Base-by-base conservation (phyloP, 2,113 vertebrate species). In the Macquaria ambigua region DNA sequence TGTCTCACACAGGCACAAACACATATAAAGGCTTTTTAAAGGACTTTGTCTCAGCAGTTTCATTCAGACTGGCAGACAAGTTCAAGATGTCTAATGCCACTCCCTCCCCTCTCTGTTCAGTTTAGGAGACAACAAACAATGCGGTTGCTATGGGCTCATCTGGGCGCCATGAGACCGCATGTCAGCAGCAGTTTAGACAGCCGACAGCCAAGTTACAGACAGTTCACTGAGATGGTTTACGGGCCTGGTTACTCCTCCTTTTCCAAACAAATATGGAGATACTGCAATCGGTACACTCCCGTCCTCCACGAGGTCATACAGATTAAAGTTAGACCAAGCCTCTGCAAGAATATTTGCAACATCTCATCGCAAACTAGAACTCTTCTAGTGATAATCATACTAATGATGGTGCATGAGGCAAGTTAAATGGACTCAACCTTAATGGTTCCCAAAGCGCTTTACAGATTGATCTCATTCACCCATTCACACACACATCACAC, bases 81-180 rank as follows among this genome's bases (percentile, higher is more conserved):
- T 85, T 94, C 87, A 89, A 89, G 73, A 93, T 84, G 88, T 81
- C 85, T 63, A 48, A 68, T 4, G 15, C 50, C 7, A 1, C 74
- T 76, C 80, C 75, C 83, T 12, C 63, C 50, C 62, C 39, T 46
- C 59, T 21, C 85, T 8, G 53, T 63, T 66, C 28, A 62, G 72
- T 85, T 87, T 88, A 89, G 88, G 83, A 81, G 84, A 92, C 87
- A 93, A 92, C 89, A 94, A 94, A 95, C 94, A 95, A 91, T 92
- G 85, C 8, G 50, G 92, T 94, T 93, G 90, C 93, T 91, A 94
- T 82, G 94, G 93, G 72, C 79, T 90, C 85, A 80, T 83, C 77
- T 67, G 74, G 87, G 34, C 55, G 37, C 73, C 84, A 69, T 23
- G 74, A 68, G 77, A 70, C 86, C 15, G 56, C 70, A 74, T 69